phyloP scores from a whole-genome alignment of 2,888 invertebrate species.

The Polymixis lichenea region DNA sequence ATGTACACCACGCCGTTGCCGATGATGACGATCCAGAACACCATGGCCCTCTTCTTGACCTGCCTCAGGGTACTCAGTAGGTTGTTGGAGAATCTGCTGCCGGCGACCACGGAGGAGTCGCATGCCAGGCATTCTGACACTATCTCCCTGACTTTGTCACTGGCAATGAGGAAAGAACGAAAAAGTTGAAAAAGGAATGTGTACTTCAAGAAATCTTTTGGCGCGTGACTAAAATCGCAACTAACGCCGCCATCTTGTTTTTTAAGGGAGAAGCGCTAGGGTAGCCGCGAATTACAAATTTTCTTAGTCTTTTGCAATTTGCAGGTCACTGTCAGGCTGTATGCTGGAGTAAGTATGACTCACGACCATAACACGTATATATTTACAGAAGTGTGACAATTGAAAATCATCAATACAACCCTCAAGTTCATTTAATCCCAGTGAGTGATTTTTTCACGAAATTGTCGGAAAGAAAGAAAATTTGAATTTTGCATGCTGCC shows the following conservation, averaged over 20 bases:
- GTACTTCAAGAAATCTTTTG: neutral
- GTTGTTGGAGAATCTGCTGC: slow-evolving; percentile 73
- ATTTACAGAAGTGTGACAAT: too few relatives aligned
- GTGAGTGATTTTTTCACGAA: too few relatives aligned
- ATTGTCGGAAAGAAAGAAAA: too few relatives aligned
- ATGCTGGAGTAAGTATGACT: too few relatives aligned
- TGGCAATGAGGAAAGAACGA: slow-evolving; percentile 44
- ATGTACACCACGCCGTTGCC: slow-evolving; percentile 73
- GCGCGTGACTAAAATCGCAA: neutral
- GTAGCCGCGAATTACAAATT: too few relatives aligned
- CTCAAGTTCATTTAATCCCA: too few relatives aligned
- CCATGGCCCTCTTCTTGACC: slow-evolving; percentile 76
- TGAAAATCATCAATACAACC: too few relatives aligned
- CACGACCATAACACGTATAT: too few relatives aligned
- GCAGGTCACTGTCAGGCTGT: too few relatives aligned
- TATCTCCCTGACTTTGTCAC: slow-evolving; percentile 70
- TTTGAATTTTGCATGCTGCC: too few relatives aligned
- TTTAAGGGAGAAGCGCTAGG: too few relatives aligned
- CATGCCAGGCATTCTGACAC: slow-evolving; percentile 69
- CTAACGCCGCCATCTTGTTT: neutral
- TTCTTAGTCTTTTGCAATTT: too few relatives aligned
- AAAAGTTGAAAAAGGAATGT: neutral
- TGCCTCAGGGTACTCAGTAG: slow-evolving; percentile 67
- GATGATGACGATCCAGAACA: slow-evolving; percentile 76
- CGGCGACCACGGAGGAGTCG: slow-evolving; percentile 65